These are phyloP conservation scores for Phalacrocorax brasilianus DNA, from an alignment of 2,113 vertebrate species.

Conservation along the genomic window DNA sequence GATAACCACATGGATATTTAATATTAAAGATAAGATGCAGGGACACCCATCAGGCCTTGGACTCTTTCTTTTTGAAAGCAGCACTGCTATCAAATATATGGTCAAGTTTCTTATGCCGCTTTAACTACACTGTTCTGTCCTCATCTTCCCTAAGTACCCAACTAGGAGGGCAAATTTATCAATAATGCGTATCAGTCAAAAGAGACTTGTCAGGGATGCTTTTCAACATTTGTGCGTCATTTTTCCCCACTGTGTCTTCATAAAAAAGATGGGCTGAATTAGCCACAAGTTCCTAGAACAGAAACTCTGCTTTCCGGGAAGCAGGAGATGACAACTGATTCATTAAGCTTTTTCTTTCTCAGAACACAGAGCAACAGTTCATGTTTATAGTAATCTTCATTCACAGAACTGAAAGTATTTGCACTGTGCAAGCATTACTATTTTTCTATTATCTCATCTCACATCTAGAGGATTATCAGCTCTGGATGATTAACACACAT, in stretches of 20 bases:
- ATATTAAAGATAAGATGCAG: rapidly evolving
- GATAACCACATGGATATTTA: rapidly evolving
- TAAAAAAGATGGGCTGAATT: not conserved
- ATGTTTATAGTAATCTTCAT: not conserved
- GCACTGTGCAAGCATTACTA: not conserved
- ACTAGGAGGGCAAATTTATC: not conserved
- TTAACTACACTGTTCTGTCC: not conserved
- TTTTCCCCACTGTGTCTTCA: not conserved
- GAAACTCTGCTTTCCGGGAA: not conserved
- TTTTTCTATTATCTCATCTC: not conserved
- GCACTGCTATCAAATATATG: rapidly evolving
- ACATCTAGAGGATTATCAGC: not conserved
- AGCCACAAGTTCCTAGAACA: not conserved
- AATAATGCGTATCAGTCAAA: not conserved
- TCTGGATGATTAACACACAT: not conserved
- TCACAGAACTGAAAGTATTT: not conserved
- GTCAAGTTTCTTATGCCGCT: not conserved
- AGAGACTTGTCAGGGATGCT: not conserved
- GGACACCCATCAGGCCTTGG: not conserved
- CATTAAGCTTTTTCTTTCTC: not conserved
- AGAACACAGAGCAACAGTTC: not conserved
- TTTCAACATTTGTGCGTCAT: not conserved
- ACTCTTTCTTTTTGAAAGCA: not conserved
- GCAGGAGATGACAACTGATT: not conserved
- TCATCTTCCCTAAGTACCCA: not conserved